These are phyloP conservation scores for Torymus texanus DNA, from an alignment of 2,888 invertebrate genomes.

Conservation along the genomic window DNA sequence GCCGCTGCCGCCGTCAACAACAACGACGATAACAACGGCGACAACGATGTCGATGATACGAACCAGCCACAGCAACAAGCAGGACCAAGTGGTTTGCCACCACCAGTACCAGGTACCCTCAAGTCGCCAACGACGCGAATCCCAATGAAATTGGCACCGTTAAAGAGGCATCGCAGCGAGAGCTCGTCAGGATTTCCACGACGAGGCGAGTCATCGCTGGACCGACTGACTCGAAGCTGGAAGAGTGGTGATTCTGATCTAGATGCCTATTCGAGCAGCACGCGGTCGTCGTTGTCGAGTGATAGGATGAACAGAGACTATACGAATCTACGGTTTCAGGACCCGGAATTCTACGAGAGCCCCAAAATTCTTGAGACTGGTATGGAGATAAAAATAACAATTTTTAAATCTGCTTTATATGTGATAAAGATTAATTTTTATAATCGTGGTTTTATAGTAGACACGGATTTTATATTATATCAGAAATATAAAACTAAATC, in stretches of 20 bases:
- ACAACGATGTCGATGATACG: too few species aligned
- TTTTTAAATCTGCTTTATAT: too few species aligned
- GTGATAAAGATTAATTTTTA: too few species aligned
- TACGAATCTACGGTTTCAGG: constrained; percentile 70
- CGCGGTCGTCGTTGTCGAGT: constrained; percentile 59
- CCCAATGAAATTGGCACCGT: constrained; percentile 69
- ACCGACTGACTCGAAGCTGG: constrained; percentile 49
- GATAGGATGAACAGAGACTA: constrained; percentile 71
- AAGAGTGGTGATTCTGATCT: constrained; percentile 60
- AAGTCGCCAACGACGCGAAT: constrained; percentile 65
- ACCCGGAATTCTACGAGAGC: constrained; percentile 71
- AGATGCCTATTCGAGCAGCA: constrained; percentile 53
- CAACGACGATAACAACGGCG: constrained; percentile 59
- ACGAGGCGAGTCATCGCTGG: constrained; percentile 59
- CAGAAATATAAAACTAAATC: too few species aligned
- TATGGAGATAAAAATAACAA: constrained; percentile 9
- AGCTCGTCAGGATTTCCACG: constrained; percentile 43
- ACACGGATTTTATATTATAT: too few species aligned
- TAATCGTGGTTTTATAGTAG: too few species aligned
- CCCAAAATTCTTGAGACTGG: constrained; percentile 66
- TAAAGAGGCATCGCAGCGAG: constrained; percentile 64
- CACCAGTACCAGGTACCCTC: constrained; percentile 17
- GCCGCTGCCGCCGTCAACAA: constrained; percentile 59
- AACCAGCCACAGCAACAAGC: too few species aligned
- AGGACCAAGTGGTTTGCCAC: constrained; percentile 21